phyloP scores from a whole-genome alignment of 2,888 invertebrate species.

The Dysmachus trigonus region DNA sequence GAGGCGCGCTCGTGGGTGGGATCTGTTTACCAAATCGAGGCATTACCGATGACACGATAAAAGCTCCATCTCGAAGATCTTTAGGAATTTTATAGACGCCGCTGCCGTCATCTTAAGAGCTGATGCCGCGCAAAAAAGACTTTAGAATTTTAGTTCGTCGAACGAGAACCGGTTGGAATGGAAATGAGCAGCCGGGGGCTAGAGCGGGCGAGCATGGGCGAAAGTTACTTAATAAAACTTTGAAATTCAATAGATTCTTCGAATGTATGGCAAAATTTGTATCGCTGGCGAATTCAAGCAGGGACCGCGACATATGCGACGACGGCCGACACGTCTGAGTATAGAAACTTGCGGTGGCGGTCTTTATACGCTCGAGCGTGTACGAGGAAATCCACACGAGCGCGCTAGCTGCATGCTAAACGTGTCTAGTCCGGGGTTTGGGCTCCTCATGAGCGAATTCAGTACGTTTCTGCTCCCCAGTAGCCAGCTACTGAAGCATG shows the following conservation, averaged over 20 bases:
- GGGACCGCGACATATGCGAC: not conserved
- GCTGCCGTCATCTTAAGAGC: not conserved
- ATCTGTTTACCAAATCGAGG: not conserved
- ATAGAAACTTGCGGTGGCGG: not conserved
- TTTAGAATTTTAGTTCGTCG: not conserved
- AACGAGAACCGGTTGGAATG: constrained; percentile 11
- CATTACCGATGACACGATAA: constrained; percentile 1
- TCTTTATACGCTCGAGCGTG: not conserved
- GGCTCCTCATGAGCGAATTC: not conserved
- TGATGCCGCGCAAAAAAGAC: not conserved
- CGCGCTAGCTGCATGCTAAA: not conserved
- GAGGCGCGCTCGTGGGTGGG: not conserved
- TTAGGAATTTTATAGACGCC: constrained; percentile 8
- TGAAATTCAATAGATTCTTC: constrained; percentile 13
- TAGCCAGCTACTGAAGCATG: not conserved
- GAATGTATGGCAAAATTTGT: not conserved
- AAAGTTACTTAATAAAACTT: constrained; percentile 23
- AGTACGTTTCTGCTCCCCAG: not conserved
- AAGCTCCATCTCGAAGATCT: not conserved
- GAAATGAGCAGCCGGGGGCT: not conserved
- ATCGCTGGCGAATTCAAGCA: not conserved
- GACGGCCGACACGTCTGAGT: not conserved
- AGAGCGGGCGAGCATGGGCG: not conserved
- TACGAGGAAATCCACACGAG: not conserved
- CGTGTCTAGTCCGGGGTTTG: not conserved